Evolutionary conservation across 2,797 vertebrate genomes (phyloP), one percentile per base, ranked within the genome.

Genomic region (Clamator glandarius): DNA sequence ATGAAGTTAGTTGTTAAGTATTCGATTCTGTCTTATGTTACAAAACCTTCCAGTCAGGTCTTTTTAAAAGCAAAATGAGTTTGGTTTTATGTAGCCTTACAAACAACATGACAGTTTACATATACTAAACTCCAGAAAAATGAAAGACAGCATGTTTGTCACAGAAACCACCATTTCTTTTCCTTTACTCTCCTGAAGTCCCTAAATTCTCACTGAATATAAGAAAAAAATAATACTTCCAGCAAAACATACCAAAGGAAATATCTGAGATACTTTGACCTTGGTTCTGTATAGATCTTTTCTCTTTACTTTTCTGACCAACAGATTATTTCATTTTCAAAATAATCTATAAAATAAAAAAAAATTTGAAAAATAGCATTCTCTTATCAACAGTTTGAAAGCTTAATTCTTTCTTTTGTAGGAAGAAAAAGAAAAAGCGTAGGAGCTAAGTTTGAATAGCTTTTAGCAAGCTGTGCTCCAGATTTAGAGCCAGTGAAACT

Each of bases 401-500:
- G 26, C 48, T 44, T 11, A 24, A 35, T 39, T 68, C 64, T 94
- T 39, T 68, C 64, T 94, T 86, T 81, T 74, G 19, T 57, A 39
- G 33, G 33, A 74, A 89, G 41, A 88, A 70, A 87, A 89, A 84
- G 64, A 55, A 75, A 25, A 91, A 81, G 39, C 16, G 3, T 52
- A 94, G 66, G 70, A 86, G 33, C 52, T 84, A 84, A 82, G 66
- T 76, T 67, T 84, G 70, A 95, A 81, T 69, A 88, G 67, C 61
- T 84, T 93, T 91, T 75, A 88, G 44, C 41, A 82, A 88, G 35
- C 17, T 76, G 14, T 64, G 50, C 81, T 77, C 52, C 85, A 95
- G 74, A 95, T 92, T 95, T 91, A 86, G 74, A 93, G 58, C 33
- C 54, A 93, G 35, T 29, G 5, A 79, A 93, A 84, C 42, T 46